Conservation (phyloP, 1,140 invertebrate species). For the Zaprionus vittiger region DNA sequence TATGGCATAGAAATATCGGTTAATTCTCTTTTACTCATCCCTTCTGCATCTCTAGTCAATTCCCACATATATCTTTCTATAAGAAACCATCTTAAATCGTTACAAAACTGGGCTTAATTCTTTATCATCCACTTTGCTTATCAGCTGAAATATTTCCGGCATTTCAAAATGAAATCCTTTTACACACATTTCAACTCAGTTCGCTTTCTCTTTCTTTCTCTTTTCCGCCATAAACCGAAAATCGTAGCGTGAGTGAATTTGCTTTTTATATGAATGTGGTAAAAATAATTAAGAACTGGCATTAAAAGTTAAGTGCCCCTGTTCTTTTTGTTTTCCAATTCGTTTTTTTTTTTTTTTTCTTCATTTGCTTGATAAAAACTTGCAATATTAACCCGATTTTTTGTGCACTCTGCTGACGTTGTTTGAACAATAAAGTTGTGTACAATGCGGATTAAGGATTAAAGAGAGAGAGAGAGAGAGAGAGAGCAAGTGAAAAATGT, state of each 20-base stretch:
- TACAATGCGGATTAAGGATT: slow-evolving; percentile 9
- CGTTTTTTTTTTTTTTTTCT: neutral
- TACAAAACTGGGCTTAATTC: neutral
- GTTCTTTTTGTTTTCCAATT: neutral
- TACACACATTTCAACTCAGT: neutral
- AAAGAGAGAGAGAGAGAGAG: neutral
- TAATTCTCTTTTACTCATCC: neutral
- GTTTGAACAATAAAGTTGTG: slow-evolving; percentile 1
- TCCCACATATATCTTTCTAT: neutral
- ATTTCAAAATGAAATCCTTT: slow-evolving; percentile 19
- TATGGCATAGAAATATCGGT: neutral
- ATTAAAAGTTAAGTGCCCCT: slow-evolving; percentile 31
- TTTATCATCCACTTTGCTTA: neutral
- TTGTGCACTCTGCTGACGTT: neutral
- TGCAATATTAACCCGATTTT: slow-evolving; percentile 10
- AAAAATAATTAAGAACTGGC: slow-evolving; percentile 46
- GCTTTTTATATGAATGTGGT: slow-evolving; percentile 28
- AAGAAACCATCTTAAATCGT: neutral
- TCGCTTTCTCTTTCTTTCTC: neutral
- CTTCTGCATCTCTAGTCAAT: neutral
- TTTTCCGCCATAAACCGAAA: slow-evolving; percentile 4
- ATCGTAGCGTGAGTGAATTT: slow-evolving; percentile 1
- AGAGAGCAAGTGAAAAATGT: neutral
- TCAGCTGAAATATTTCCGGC: slow-evolving; percentile 25
- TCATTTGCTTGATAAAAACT: neutral